phyloP scores from a whole-genome alignment of 2,888 invertebrate genomes.

The Meta bourneti region DNA sequence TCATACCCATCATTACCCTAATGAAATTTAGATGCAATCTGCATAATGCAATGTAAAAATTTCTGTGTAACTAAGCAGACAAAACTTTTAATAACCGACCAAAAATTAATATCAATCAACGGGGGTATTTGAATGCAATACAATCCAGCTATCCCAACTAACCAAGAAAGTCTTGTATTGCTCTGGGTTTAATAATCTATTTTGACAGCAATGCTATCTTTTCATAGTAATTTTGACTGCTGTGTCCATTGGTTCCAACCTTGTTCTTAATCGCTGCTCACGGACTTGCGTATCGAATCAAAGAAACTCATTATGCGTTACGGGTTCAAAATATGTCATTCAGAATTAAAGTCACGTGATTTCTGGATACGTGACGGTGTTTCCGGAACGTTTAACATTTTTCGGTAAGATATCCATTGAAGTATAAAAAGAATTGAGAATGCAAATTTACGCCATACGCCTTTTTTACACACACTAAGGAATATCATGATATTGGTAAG shows the following conservation, averaged over 20 bases:
- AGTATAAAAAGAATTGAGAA: slow-evolving; percentile 52
- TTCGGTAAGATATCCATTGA: slow-evolving; percentile 18
- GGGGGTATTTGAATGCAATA: no score
- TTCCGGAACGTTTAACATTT: slow-evolving; percentile 15
- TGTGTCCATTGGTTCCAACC: slow-evolving; percentile 27
- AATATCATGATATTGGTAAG: slow-evolving; percentile 58
- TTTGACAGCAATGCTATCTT: neutral
- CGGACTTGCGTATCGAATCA: slow-evolving; percentile 3
- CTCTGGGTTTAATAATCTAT: neutral
- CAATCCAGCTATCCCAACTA: no score
- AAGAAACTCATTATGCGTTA: slow-evolving; percentile 22
- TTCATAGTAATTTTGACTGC: neutral
- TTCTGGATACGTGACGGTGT: slow-evolving; percentile 5
- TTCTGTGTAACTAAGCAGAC: no score
- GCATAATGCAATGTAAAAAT: no score
- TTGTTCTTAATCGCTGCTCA: slow-evolving; percentile 62
- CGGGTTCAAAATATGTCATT: slow-evolving; percentile 4
- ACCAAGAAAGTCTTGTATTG: no score
- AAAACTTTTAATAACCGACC: no score
- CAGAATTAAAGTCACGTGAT: slow-evolving; percentile 18
- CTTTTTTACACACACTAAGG: neutral
- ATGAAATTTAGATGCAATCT: no score
- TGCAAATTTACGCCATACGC: neutral
- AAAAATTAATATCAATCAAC: no score
- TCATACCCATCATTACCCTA: no score